Evolutionary conservation across 92 coral and sea anemone genomes (phyloP), one percentile per base, ranked within the genome.

Genomic region (Porites cylindrica): DNA sequence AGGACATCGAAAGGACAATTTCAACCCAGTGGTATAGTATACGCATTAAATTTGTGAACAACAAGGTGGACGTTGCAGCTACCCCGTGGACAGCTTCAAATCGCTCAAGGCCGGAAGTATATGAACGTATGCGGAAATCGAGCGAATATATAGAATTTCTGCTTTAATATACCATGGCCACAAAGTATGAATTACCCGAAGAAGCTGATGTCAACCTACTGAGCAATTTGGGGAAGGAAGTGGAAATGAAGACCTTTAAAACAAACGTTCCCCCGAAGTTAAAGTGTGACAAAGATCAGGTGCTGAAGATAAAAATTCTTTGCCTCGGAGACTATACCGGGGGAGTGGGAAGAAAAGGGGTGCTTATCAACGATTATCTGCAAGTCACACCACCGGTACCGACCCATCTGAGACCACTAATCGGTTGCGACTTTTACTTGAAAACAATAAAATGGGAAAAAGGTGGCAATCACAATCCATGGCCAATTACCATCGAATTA

Each of bases 241-340:
- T 86, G 6, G 87, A 91, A 38, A 70, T 91, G 81, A 24, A 71
- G 67, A 88, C 90, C 16, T 87, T 87, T 23, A 90, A 80, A 18
- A 75, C 91, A 21, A 90, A 86, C 79, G 73, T 82, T 17, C 53
- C 67, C 29, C 72, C 79, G 23, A 85, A 77, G 17, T 38, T 64
- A 10, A 43, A 10, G 14, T 19, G 66, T 2, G 23, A 10, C n/a
- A 53, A 63, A 29, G 4, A 8, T 6, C 23, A 64, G 19, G 21
- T 92, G 11, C 5, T 32, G 43, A 32, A 32, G 4, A 32, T 32
- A 32, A 93, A 90, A 72, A 52, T 93, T 21, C 17, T 87, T 26
- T 93, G 96, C 65, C 90, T 82, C 2, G 96, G 96, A 0, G 95
- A 79, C 65, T 90, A 76, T 74, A 88, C 88, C 13, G 79, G 83